Percentiles rank a stretch among this genome's conserved stretches.
Evolutionary conservation across 2,113 vertebrate species (phyloP).

Genomic region (Bufo gargarizans): DNA sequence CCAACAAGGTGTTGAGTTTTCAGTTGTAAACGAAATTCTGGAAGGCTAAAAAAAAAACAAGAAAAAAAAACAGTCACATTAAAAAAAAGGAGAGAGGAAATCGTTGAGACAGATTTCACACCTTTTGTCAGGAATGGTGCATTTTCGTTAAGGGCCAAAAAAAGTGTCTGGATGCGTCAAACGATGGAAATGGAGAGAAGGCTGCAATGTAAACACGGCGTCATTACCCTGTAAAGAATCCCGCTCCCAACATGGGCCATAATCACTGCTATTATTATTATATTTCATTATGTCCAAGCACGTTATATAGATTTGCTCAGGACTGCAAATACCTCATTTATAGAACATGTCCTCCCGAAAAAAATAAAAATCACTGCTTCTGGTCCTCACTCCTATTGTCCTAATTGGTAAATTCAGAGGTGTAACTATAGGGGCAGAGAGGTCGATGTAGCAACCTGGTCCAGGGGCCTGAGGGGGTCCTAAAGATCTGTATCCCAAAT

Average conservation of each 20-base stretch:
- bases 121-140: conserved; percentile 37
- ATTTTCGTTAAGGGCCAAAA: conserved; percentile 48
- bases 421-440: too few relatives aligned
- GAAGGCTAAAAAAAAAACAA: conserved; percentile 40
- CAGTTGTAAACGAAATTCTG: conserved; percentile 69
- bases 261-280: neutral
- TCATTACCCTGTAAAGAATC: neutral
- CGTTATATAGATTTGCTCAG: neutral
- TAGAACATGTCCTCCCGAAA: neutral
- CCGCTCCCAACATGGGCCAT: neutral
- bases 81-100: conserved; percentile 11
- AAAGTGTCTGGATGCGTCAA: conserved; percentile 27
- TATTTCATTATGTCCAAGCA: neutral
- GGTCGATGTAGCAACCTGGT: too few relatives aligned
- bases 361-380: neutral
- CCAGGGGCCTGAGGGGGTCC: too few relatives aligned
- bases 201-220: conserved; percentile 20
- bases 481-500: too few relatives aligned
- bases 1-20: conserved; percentile 74
- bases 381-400: too few relatives aligned
- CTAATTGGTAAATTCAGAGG: too few relatives aligned
- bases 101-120: conserved; percentile 60
- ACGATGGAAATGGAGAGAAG: conserved; percentile 24
- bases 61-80: conserved; percentile 27
- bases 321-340: neutral